Base-by-base conservation (phyloP, 2,888 invertebrate species). In the Ophion costatus region DNA sequence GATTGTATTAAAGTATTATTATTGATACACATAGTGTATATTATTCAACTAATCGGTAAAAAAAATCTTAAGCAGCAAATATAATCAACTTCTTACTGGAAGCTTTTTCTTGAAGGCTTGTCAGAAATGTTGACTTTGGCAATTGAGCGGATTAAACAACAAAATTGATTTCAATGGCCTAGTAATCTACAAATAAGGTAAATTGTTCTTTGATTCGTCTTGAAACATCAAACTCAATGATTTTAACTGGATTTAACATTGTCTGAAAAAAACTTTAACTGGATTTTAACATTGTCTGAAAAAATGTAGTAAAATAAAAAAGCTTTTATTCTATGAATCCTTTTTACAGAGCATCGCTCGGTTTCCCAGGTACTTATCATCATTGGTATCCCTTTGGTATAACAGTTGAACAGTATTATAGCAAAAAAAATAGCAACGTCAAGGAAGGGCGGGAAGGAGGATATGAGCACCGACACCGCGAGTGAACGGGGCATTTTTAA, bases 401-500 rank as follows among this genome's bases (percentile, higher is more conserved):
- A 66, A 51, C 51, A 38, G 71, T 73, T 17, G 57, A 64, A 57
- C 22, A 56, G 45, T 66, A 51, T 51, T 51, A 66, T 38, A 56
- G 51, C 56, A 29, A 17, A 20, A n/a, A 59, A 42, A 29, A 69
- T 22, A 59, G 42, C 59, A 71, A 51, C 63, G 64, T 29, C 64
- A 24, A 42, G 73, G 66, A 66, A 24, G 42, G 56, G 51, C 59
- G 71, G 76, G 71, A 83, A 73, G 67, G 75, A 79, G 70, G 63
- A 80, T 66, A 74, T n/a, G 74, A 74, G 82, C 64, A 73, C 59
- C 75, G 75, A 79, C 82, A 80, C 57, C 64, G 20, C 51, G 78
- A 78, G 78, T 56, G 63, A 83, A 85, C 82, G 79, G 84, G 67
- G 79, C 76, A 82, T 85, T 79, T 80, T 85, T 85, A 82, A 85